phyloP scores from a whole-genome alignment of 2,797 vertebrate species.

The Microctenopoma stevenorrisi region DNA sequence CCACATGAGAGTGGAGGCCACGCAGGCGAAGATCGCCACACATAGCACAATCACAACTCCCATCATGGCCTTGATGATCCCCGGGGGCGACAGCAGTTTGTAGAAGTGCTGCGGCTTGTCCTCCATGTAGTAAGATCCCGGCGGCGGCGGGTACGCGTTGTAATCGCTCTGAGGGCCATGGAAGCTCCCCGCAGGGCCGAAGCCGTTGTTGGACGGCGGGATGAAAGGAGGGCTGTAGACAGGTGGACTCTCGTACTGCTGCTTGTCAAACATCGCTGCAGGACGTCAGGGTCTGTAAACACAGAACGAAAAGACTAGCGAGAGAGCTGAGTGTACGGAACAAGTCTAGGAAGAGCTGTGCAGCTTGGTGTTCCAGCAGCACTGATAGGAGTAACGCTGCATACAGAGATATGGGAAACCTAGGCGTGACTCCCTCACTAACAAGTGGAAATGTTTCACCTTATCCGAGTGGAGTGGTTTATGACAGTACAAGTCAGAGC shows the following conservation, averaged over 20 bases:
- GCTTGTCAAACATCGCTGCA: conserved; percentile 82
- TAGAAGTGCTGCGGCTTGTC: conserved; percentile 87
- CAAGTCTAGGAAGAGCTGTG: background rate
- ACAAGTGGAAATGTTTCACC: conserved; percentile 72
- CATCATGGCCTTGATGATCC: conserved; percentile 85
- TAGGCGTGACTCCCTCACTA: conserved; percentile 52
- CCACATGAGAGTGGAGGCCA: conserved; percentile 93
- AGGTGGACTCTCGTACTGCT: conserved; percentile 84
- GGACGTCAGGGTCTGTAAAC: conserved; percentile 20
- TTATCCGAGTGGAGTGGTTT: conserved; percentile 33
- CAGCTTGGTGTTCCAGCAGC: conserved; percentile 4
- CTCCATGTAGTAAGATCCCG: conserved; percentile 86
- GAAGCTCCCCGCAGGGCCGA: conserved; percentile 78
- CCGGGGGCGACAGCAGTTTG: conserved; percentile 88
- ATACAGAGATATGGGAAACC: conserved; percentile 43
- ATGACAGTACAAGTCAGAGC: conserved; percentile 9
- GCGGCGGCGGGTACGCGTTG: conserved; percentile 81
- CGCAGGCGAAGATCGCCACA: conserved; percentile 89
- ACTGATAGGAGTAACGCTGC: conserved; percentile 50
- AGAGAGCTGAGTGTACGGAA: conserved; percentile 14
- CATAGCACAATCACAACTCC: conserved; percentile 82
- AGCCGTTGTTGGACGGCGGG: conserved; percentile 76
- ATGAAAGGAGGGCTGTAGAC: conserved; percentile 85
- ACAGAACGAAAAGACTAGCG: background rate
- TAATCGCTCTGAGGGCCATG: conserved; percentile 75